phyloP scores from a whole-genome alignment of 1,140 invertebrate genomes.

The Megathymus violae region DNA sequence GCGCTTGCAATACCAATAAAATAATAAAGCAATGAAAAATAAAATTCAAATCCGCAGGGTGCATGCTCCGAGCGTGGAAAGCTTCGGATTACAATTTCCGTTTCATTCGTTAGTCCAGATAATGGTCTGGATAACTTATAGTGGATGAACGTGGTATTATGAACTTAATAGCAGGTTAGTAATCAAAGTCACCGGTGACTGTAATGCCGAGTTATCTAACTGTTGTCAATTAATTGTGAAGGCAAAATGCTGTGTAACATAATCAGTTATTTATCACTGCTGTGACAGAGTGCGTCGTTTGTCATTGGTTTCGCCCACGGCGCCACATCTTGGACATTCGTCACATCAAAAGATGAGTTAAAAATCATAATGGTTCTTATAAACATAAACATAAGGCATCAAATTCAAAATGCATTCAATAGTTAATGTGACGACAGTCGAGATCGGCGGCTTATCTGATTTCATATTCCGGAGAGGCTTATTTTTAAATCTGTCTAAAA shows the following conservation, averaged over 20 bases:
- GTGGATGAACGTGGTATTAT: constrained; percentile 42
- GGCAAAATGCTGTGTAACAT: constrained; percentile 78
- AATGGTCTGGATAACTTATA: constrained; percentile 52
- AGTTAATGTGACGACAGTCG: constrained; percentile 74
- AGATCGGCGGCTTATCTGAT: constrained; percentile 75
- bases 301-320: constrained; percentile 77
- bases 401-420: constrained; percentile 52
- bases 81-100: constrained; percentile 53
- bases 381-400: no score
- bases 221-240: constrained; percentile 78
- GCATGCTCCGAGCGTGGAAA: constrained; percentile 48
- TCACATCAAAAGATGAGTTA: constrained; percentile 50
- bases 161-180: constrained; percentile 48
- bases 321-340: constrained; percentile 66
- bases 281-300: constrained; percentile 77
- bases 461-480: constrained; percentile 69
- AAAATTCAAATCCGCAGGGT: constrained; percentile 49
- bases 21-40: constrained; percentile 63
- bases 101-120: constrained; percentile 55
- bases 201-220: constrained; percentile 64
- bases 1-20: constrained; percentile 66
- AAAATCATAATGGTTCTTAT: constrained; percentile 54
- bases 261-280: constrained; percentile 81
- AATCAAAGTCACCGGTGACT: constrained; percentile 56
- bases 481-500: constrained; percentile 63